Percentiles rank a stretch among this genome's conserved stretches.
Conservation (phyloP, 2,113 vertebrate genomes). For the Tenrec ecaudatus region DNA sequence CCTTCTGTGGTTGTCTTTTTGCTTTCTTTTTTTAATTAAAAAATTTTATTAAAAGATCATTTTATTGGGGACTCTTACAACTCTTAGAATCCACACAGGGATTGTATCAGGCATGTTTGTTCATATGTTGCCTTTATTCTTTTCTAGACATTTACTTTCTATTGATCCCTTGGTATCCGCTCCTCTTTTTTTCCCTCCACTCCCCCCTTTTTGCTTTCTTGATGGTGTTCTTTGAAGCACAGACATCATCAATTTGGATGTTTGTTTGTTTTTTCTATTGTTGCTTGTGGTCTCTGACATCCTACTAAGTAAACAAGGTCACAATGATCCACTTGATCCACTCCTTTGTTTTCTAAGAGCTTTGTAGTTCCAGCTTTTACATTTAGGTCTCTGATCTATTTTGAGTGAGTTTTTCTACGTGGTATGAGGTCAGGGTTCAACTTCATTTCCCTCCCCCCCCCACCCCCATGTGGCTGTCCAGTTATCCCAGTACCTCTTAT, state of each 20-base stretch:
- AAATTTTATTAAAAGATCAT: no score
- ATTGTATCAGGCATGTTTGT: no score
- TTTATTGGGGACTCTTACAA: no score
- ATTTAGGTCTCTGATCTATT: not conserved
- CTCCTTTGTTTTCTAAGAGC: not conserved
- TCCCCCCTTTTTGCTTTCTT: not conserved
- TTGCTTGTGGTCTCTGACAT: not conserved
- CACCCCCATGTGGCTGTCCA: not conserved
- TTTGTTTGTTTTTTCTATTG: not conserved
- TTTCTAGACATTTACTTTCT: no score
- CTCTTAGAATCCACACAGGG: no score
- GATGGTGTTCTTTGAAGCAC: not conserved
- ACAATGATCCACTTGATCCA: not conserved
- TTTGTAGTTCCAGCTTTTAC: not conserved
- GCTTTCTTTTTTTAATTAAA: no score
- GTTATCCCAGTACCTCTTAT: not conserved
- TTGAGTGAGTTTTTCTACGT: not conserved
- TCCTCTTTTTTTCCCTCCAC: no score
- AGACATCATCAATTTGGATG: not conserved
- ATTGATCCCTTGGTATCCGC: no score
- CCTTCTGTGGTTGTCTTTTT: not conserved
- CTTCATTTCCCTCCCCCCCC: not conserved
- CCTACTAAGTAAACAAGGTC: not conserved
- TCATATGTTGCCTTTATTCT: no score
- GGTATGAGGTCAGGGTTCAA: not conserved